A percentile compares a stretch with the other conserved stretches of the same genome.
phyloP scores from a whole-genome alignment of 1,140 invertebrate genomes.

The Trichomalopsis sarcophagae region DNA sequence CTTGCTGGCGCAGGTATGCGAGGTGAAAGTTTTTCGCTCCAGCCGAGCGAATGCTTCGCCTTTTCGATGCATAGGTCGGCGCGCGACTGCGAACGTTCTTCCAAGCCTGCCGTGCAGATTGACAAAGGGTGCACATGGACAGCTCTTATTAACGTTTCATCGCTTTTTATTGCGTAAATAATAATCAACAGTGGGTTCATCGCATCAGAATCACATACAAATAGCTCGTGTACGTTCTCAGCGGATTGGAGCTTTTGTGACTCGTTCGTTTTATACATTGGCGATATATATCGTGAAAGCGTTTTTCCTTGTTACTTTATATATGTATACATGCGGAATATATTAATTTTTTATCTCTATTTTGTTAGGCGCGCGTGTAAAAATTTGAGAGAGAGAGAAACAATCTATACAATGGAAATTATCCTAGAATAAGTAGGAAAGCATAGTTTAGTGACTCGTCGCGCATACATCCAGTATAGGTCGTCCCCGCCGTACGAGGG shows the following conservation, averaged over 20 bases:
- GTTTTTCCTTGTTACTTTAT: neutral
- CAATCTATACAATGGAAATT: too few relatives aligned
- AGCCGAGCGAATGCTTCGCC: neutral
- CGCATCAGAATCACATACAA: constrained; percentile 10
- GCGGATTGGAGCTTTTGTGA: neutral
- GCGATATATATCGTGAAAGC: constrained; percentile 20
- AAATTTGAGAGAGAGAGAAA: neutral
- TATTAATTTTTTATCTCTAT: constrained; percentile 51
- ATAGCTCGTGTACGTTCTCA: neutral
- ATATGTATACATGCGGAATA: constrained; percentile 33
- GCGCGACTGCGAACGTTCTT: neutral
- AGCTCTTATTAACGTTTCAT: constrained; percentile 31
- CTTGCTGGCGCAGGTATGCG: neutral
- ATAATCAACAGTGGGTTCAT: constrained; percentile 48
- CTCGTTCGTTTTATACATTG: constrained; percentile 42
- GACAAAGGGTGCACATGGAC: too few relatives aligned
- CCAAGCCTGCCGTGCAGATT: too few relatives aligned
- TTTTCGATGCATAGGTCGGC: neutral
- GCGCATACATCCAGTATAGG: too few relatives aligned
- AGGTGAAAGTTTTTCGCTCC: constrained; percentile 15
- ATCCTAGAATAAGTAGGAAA: too few relatives aligned
- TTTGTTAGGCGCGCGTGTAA: constrained; percentile 8
- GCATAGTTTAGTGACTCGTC: too few relatives aligned
- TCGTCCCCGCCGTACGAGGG: too few relatives aligned
- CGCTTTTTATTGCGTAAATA: constrained; percentile 50